Percentiles rank a stretch among this genome's conserved stretches.
phyloP scores from a whole-genome alignment of 2,797 vertebrate species.

The Numenius phaeopus region DNA sequence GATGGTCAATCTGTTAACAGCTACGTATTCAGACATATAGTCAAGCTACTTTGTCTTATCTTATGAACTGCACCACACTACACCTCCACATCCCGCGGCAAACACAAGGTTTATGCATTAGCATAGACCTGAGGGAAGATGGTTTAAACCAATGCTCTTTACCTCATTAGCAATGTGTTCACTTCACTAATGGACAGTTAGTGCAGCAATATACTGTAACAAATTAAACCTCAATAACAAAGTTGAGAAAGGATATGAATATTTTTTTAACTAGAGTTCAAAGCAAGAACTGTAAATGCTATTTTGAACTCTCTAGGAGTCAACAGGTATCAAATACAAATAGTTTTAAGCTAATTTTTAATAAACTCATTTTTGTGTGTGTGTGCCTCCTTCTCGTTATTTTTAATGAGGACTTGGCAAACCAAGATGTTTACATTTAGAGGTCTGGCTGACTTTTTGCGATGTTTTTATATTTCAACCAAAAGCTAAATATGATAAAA shows the following conservation, averaged over 20 bases:
- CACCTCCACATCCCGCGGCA: background rate
- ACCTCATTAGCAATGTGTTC: background rate
- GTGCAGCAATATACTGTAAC: background rate
- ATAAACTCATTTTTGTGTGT: background rate
- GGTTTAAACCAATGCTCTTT: background rate
- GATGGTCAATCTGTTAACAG: background rate
- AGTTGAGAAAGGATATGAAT: background rate
- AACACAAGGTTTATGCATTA: background rate
- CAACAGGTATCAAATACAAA: background rate
- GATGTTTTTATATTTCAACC: background rate
- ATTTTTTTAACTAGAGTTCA: background rate
- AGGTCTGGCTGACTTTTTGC: fast-evolving
- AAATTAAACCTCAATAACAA: background rate
- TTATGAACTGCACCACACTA: background rate
- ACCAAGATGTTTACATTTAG: background rate
- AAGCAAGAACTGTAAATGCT: background rate
- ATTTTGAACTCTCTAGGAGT: background rate
- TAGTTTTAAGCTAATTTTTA: background rate
- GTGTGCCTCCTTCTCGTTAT: fast-evolving
- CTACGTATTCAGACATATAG: background rate
- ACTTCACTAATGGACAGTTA: background rate
- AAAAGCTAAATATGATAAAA: background rate
- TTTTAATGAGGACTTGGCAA: background rate
- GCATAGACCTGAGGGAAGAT: background rate
- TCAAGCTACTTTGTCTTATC: background rate